Evolutionary conservation across 2,888 invertebrate genomes (phyloP), one percentile per base, ranked within the genome.

Genomic region (Reticulitermes lucifugus): DNA sequence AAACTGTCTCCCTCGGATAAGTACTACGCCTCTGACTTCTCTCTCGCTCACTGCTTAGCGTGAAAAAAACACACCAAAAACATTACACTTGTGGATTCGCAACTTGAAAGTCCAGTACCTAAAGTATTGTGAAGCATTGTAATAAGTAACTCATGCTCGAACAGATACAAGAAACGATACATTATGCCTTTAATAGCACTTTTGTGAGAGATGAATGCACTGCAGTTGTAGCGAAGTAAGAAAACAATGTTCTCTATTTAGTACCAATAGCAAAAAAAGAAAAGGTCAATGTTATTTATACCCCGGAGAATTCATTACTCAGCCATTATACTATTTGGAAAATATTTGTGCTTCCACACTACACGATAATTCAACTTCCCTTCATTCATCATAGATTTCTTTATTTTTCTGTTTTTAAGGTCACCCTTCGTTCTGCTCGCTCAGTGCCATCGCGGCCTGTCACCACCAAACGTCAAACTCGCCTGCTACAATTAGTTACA

Each of bases 381-480:
- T 29, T 73, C 73, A 21, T 29, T 77, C 77, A 51, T 77, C 77
- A 77, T 12, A 77, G 73, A 46, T 77, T 77, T 51, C 41, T n/a
- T 21, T 73, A 14, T 65, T 65, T 65, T 65, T 25, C 65, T 14
- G 55, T 65, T 65, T 25, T 12, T 6, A 25, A 65, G 65, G 7
- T 25, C 25, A n/a, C 12, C 65, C 46, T 12, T n/a, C 65, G 25
- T 12, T 46, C 41, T 46, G 51, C 21, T 10, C 41, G 18, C 25
- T 73, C 73, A 73, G 73, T 6, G 77, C 77, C 77, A 77, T 41
- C 41, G 41, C 41, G 46, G 41, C n/a, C 77, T n/a, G 77, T 77
- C 77, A 77, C 43, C 22, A 46, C 41, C 43, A 12, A 65, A n/a
- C 25, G n/a, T 65, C 65, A 55, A 18, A 55, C 65, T 9, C 65